phyloP scores from a whole-genome alignment of 2,797 vertebrate genomes.

The Trachops cirrhosus region DNA sequence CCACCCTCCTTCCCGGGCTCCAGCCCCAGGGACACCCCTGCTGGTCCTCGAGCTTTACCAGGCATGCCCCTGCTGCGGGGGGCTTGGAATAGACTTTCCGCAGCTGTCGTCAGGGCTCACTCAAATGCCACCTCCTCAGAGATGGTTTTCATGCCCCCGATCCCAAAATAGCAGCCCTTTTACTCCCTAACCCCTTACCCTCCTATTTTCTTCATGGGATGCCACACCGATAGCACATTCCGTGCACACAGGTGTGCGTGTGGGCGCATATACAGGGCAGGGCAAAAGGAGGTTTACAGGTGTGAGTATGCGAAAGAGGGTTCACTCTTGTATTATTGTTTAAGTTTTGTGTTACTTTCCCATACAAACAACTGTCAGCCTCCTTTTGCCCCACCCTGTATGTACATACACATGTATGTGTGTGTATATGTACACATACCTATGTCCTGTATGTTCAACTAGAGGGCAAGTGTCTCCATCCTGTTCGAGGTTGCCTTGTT shows the following conservation, averaged over 20 bases:
- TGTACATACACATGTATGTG: background rate
- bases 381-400: background rate
- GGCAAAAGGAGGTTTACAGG: background rate
- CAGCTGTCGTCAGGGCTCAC: background rate
- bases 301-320: background rate
- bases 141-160: background rate
- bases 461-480: background rate
- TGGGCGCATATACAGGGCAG: fast-evolving
- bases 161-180: background rate
- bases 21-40: too few relatives aligned
- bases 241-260: background rate
- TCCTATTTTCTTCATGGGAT: background rate
- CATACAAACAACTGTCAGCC: background rate
- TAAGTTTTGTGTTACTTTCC: background rate
- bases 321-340: background rate
- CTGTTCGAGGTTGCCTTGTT: background rate
- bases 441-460: background rate
- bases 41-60: background rate
- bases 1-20: background rate
- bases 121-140: background rate
- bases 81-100: background rate
- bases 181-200: background rate
- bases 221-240: too few relatives aligned
- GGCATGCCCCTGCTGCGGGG: background rate
- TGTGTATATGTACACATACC: too few relatives aligned